A percentile compares a stretch with the other conserved stretches of the same genome.
Evolutionary conservation across 2,113 vertebrate genomes (phyloP).

Genomic region (Mustela lutreola): DNA sequence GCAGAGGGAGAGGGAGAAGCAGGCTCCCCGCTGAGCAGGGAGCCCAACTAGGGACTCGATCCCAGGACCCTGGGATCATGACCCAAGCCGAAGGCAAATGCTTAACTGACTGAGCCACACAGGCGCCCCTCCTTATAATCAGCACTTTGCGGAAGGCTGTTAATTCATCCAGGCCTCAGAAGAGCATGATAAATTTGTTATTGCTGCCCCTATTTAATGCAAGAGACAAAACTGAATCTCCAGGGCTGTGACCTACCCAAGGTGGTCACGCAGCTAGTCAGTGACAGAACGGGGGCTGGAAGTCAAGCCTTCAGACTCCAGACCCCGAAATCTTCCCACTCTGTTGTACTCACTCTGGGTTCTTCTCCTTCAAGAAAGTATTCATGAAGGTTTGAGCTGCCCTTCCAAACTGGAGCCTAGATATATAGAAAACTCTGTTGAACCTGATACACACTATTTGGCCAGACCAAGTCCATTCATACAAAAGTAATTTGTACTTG

Average conservation of each 20-base stretch:
- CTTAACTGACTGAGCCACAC: no score
- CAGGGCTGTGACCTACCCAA: background rate
- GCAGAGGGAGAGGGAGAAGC: no score
- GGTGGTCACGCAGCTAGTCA: background rate
- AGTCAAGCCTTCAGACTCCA: background rate
- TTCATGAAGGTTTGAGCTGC: background rate
- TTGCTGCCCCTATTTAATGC: background rate
- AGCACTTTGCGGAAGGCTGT: background rate
- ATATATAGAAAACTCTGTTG: background rate
- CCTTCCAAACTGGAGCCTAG: background rate
- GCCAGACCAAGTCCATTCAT: conserved; percentile 9
- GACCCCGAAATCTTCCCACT: background rate
- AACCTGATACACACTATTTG: background rate
- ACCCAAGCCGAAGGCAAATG: no score
- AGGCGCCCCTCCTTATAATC: background rate
- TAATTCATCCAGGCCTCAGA: conserved; percentile 17
- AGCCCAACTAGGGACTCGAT: no score
- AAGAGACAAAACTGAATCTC: conserved; percentile 27
- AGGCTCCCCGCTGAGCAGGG: no score
- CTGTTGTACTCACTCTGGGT: background rate
- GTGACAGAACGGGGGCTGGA: background rate
- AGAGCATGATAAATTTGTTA: background rate
- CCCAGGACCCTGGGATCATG: no score
- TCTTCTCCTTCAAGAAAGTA: background rate
- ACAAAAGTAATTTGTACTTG: conserved; percentile 29